A percentile compares a stretch with the other conserved stretches of the same genome.
Evolutionary conservation across 2,888 invertebrate genomes (phyloP).

Genomic region (Drosophila leonis): DNA sequence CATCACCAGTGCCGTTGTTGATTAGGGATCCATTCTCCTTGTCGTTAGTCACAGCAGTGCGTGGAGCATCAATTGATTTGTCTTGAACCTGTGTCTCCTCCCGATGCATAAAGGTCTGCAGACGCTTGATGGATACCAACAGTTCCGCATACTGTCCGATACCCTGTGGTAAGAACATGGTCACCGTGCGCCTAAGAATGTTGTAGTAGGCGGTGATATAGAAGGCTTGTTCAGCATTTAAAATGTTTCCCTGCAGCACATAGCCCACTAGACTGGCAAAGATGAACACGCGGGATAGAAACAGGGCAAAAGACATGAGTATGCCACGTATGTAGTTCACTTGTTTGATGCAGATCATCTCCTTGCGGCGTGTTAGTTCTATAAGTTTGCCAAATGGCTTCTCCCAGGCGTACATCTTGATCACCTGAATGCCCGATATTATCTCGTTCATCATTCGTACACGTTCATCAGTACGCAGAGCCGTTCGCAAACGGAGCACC

Average conservation of each 20-base stretch:
- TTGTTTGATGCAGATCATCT: slow-evolving; percentile 88
- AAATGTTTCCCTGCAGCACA: slow-evolving; percentile 89
- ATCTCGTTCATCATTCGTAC: slow-evolving; percentile 96
- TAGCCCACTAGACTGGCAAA: slow-evolving; percentile 93
- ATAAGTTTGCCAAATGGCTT: slow-evolving; percentile 93
- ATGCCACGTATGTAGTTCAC: slow-evolving; percentile 92
- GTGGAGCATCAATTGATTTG: slow-evolving; percentile 54
- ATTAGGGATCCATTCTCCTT: slow-evolving; percentile 47
- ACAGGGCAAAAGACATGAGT: slow-evolving; percentile 93
- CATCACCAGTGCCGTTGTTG: slow-evolving; percentile 37
- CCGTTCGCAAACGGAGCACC: slow-evolving; percentile 91
- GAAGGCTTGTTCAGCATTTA: slow-evolving; percentile 94
- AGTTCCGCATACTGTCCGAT: slow-evolving; percentile 88
- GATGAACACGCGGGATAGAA: slow-evolving; percentile 94
- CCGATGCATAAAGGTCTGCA: slow-evolving; percentile 88
- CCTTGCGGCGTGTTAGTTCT: slow-evolving; percentile 87
- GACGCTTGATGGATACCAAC: slow-evolving; percentile 87
- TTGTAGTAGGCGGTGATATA: slow-evolving; percentile 95
- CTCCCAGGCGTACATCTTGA: slow-evolving; percentile 99
- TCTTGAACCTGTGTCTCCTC: slow-evolving; percentile 86
- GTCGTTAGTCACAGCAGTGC: slow-evolving; percentile 21
- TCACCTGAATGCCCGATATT: slow-evolving; percentile 94
- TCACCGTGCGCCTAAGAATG: slow-evolving; percentile 93
- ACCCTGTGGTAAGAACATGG: slow-evolving; percentile 93
- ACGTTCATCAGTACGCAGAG: slow-evolving; percentile 94